A percentile compares a stretch with the other conserved stretches of the same genome.
Evolutionary conservation across 2,797 vertebrate genomes (phyloP).

Genomic region (Liparis tanakae): DNA sequence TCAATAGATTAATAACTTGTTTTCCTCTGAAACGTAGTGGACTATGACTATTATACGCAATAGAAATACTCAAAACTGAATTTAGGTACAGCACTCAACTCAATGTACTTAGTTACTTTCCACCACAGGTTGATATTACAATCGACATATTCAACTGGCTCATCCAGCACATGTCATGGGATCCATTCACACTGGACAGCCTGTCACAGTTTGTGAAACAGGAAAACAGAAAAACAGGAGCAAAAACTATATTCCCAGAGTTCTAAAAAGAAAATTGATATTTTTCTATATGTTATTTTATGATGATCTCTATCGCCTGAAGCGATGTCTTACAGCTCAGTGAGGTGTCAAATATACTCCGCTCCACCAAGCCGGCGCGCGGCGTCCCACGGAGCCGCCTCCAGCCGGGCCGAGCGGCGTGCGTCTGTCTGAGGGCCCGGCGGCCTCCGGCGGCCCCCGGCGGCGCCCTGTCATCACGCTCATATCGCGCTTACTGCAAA

Average conservation of each 20-base stretch:
- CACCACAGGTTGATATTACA: background rate
- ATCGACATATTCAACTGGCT: background rate
- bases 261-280: background rate
- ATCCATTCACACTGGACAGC: background rate
- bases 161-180: slow-evolving; percentile 2
- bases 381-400: slow-evolving; percentile 24
- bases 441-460: slow-evolving; percentile 62
- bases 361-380: slow-evolving; percentile 26
- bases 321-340: background rate
- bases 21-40: background rate
- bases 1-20: background rate
- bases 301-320: slow-evolving; percentile 4
- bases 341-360: slow-evolving; percentile 34
- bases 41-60: background rate
- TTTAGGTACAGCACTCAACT: background rate
- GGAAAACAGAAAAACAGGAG: slow-evolving; percentile 5
- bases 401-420: slow-evolving; percentile 54
- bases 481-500: slow-evolving; percentile 66
- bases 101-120: background rate
- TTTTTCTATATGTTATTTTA: slow-evolving; percentile 26
- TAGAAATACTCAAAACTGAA: background rate
- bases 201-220: slow-evolving; percentile 2
- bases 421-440: slow-evolving; percentile 63
- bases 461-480: slow-evolving; percentile 73
- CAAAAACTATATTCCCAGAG: background rate